These are phyloP conservation scores for Menidia beryllina DNA, from an alignment of 2,113 vertebrate genomes.

Conservation along the genomic window DNA sequence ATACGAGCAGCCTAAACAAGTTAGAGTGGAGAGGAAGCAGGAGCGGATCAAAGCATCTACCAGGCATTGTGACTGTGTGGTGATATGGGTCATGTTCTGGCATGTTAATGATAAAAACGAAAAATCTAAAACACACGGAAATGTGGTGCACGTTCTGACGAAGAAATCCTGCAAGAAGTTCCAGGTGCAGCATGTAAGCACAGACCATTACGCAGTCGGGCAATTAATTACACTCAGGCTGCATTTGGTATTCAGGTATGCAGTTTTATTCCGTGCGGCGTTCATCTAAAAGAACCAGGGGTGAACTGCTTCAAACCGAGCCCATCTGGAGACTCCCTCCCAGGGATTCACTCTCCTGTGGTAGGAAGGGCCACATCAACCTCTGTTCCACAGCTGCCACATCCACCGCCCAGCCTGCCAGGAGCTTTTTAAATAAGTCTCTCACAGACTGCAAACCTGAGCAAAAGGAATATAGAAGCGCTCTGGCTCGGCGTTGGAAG, in stretches of 20 bases:
- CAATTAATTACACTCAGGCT: conserved; percentile 69
- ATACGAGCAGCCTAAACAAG: conserved; percentile 60
- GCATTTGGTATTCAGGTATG: conserved; percentile 73
- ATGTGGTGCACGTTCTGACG: not conserved
- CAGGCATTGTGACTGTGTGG: conserved; percentile 28
- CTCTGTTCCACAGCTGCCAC: conserved; percentile 72
- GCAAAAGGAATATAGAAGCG: conserved; percentile 63
- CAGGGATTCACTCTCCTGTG: conserved; percentile 73
- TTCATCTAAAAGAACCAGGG: conserved; percentile 60
- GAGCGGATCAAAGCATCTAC: conserved; percentile 59
- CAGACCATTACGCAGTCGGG: conserved; percentile 46
- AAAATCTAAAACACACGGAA: too few species aligned
- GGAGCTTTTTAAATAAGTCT: conserved; percentile 74
- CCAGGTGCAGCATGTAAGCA: conserved; percentile 54
- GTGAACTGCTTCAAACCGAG: conserved; percentile 74
- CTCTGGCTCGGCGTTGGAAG: conserved; percentile 52
- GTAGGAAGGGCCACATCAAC: conserved; percentile 60
- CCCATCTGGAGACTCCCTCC: conserved; percentile 77
- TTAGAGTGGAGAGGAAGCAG: conserved; percentile 44
- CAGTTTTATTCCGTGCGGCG: conserved; percentile 60
- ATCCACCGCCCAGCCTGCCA: conserved; percentile 63
- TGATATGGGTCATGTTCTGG: conserved; percentile 47
- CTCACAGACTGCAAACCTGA: conserved; percentile 52
- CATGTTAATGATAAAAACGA: not conserved
- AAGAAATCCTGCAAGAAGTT: not conserved